phyloP scores from a whole-genome alignment of 2,113 vertebrate species.

The Trinectes maculatus region DNA sequence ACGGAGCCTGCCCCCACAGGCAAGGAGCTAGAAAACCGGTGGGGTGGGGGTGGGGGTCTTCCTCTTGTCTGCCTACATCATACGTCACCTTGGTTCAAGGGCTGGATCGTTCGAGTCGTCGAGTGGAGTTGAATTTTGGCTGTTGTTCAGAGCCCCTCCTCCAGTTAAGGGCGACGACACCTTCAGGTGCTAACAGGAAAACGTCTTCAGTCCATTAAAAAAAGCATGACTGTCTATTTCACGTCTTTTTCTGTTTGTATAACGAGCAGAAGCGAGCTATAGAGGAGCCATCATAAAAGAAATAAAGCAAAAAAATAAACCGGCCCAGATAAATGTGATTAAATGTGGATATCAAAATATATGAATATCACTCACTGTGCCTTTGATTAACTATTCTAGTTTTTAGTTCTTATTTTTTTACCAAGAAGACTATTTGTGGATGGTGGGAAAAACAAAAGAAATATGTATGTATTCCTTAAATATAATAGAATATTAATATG shows the following conservation, averaged over 20 bases:
- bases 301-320: no score
- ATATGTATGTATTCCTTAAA: neutral
- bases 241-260: neutral
- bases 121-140: neutral
- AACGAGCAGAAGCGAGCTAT: neutral
- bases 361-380: no score
- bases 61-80: constrained; percentile 33
- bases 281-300: no score
- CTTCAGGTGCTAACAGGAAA: constrained; percentile 9
- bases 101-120: constrained; percentile 26
- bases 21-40: constrained; percentile 37
- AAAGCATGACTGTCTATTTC: neutral
- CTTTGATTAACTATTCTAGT: no score
- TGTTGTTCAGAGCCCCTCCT: constrained; percentile 8
- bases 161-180: constrained; percentile 21
- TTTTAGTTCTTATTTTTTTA: no score
- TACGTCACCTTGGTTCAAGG: constrained; percentile 60
- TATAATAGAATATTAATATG: neutral
- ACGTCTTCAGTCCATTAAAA: constrained; percentile 14
- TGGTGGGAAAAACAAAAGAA: neutral
- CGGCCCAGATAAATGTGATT: neutral
- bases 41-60: constrained; percentile 28
- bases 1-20: constrained; percentile 48
- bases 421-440: no score
- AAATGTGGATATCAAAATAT: neutral